phyloP scores from a whole-genome alignment of 2,888 invertebrate genomes.

The Dynastes grantii region DNA sequence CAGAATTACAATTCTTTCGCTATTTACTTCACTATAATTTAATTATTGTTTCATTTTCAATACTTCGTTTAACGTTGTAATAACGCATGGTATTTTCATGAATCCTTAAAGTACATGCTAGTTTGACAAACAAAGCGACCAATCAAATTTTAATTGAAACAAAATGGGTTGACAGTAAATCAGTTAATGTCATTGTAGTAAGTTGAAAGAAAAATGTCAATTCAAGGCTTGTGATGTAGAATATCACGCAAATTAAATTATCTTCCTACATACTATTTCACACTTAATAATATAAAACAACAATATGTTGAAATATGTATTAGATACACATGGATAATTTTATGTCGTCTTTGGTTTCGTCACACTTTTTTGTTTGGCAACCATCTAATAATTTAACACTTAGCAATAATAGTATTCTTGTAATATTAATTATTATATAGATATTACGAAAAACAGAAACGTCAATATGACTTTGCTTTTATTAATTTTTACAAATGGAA shows the following conservation, averaged over 20 bases:
- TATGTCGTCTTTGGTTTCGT: constrained; percentile 42
- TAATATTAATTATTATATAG: constrained; percentile 16
- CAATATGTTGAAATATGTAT: constrained; percentile 17
- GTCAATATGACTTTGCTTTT: constrained; percentile 2
- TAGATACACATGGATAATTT: constrained; percentile 10
- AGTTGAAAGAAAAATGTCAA: neutral
- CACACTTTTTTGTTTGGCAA: constrained; percentile 41
- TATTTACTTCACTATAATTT: constrained; percentile 22
- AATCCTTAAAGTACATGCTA: neutral
- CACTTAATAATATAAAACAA: constrained; percentile 26
- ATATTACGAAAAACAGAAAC: constrained; percentile 31
- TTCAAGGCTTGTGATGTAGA: neutral
- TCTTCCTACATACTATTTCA: constrained; percentile 4
- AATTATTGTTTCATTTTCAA: constrained; percentile 44
- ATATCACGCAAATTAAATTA: neutral
- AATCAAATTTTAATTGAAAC: constrained; percentile 19
- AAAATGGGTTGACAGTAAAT: neutral
- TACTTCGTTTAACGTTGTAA: constrained; percentile 36
- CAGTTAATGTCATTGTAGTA: neutral
- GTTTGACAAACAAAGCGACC: constrained; percentile 14
- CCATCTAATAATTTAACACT: constrained; percentile 36
- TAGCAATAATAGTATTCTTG: constrained; percentile 32
- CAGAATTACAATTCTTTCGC: constrained; percentile 16
- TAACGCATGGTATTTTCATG: neutral
- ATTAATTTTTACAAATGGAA: constrained; percentile 35